These are phyloP conservation scores for Catharus ustulatus DNA, from an alignment of 2,797 vertebrate genomes.

Conservation along the genomic window DNA sequence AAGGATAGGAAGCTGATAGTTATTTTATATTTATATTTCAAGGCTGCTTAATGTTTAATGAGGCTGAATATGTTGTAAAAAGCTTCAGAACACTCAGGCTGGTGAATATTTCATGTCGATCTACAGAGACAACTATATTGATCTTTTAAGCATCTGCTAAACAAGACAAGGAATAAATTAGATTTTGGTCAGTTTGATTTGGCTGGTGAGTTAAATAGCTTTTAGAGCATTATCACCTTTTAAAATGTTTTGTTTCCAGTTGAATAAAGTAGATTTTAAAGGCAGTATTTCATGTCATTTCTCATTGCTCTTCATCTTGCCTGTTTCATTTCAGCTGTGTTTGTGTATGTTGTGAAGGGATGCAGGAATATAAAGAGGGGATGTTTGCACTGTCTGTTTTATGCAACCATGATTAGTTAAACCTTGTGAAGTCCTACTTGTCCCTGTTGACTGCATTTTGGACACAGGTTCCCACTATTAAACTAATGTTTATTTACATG, in stretches of 20 bases:
- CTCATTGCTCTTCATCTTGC: not conserved
- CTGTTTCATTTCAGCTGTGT: not conserved
- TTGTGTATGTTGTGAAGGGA: not conserved
- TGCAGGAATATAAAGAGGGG: not conserved
- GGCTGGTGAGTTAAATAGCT: slow-evolving; percentile 52
- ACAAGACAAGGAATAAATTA: slow-evolving; percentile 65
- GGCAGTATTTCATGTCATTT: not conserved
- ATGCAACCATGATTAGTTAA: not conserved
- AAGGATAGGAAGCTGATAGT: slow-evolving; percentile 52
- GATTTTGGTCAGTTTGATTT: slow-evolving; percentile 66
- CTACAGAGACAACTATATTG: slow-evolving; percentile 66
- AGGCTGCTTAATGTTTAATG: slow-evolving; percentile 69
- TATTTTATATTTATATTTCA: slow-evolving; percentile 71
- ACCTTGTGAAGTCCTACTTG: not conserved
- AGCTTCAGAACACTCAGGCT: slow-evolving; percentile 61
- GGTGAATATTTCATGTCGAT: slow-evolving; percentile 66
- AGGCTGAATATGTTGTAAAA: slow-evolving; percentile 68
- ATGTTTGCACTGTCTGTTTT: not conserved
- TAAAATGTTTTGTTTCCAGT: slow-evolving; percentile 65
- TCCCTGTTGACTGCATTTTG: not conserved
- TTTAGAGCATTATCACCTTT: slow-evolving; percentile 60
- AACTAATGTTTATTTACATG: not conserved
- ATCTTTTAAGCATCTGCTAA: slow-evolving; percentile 69
- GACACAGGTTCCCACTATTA: not conserved
- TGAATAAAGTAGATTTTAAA: slow-evolving; percentile 58